Evolutionary conservation across 2,113 vertebrate genomes (phyloP), one percentile per base, ranked within the genome.

Genomic region (Microcebus jonahi): DNA sequence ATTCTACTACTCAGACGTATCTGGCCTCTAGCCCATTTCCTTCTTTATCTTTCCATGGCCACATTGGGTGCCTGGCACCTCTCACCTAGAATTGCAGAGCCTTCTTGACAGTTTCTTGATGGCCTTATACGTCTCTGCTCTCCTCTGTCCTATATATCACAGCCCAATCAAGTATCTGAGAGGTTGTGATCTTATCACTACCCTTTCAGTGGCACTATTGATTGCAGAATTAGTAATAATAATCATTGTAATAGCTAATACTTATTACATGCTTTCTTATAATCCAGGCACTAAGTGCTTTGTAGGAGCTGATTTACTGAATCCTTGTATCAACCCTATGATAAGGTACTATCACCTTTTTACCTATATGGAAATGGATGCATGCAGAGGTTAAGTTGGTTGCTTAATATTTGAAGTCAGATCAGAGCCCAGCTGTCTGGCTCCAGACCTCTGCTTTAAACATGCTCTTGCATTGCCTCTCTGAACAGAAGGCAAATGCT

Each of bases 11-110:
- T 73, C 65, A 86, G 42, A 39, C 5, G 1, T 73, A 23, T 27
- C 84, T 86, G 84, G 20, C 39, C 34, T 21, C 34, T 68, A 36
- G 5, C 36, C 23, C 4, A 1, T 63, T 57, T 42, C 25, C 31
- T 76, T 83, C 34, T 29, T 31, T 85, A 90, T n/a, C 36, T 57
- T 21, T 59, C 23, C 12, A 39, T 73, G 88, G 65, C 17, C 20
- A n/a, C 23, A 34, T 8, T 57, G 14, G 34, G 21, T 76, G 70
- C 92, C 55, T 23, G 23, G 11, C 29, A 84, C 57, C 42, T 79
- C 48, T 95, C 57, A 91, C 89, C 65, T 88, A 45, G 34, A 81
- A 94, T 65, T 89, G 39, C 79, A 10, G 55, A 36, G 55, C 90
- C 57, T 10, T 70, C 34, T 57, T 53, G 34, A 39, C 85, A 21